Evolutionary conservation across 2,113 vertebrate genomes (phyloP), one percentile per base, ranked within the genome.

Genomic region (Poeciliopsis turrubarensis): DNA sequence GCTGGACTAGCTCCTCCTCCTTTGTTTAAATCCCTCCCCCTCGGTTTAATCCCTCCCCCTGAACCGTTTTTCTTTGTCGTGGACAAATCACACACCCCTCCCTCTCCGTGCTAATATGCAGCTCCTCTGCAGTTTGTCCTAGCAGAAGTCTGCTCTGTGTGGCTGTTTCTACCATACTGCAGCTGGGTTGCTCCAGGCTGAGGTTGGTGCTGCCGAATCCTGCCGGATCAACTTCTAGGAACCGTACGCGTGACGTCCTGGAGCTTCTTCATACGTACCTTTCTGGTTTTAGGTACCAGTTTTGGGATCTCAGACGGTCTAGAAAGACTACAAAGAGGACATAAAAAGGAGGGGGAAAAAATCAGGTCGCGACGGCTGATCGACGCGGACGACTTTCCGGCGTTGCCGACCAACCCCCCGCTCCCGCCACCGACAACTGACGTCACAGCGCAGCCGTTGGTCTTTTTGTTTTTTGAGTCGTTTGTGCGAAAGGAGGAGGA

Each of bases 401-500:
- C 70, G 60, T 71, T 57, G 7, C 51, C 51, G 25, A n/a, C 25
- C 51, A n/a, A 57, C 73, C 22, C 68, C 68, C 57, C 44, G 87
- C 71, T 81, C 77, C 78, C 68, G 9, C 80, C 67, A 12, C 77
- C 75, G 34, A 67, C 82, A 30, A 47, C 57, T 84, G 82, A 88
- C 85, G 73, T 75, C 62, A 66, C 72, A 3, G 13, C n/a, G 8
- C 65, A 68, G 22, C 54, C 29, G n/a, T 65, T 77, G 54, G 30
- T 72, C 63, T 65, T 65, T 57, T 64, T 31, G 12, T 66, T 61
- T 37, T 29, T 31, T 64, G n/a, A 75, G 19, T 19, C 37, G 26
- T 62, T 51, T 22, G 32, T 7, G 30, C 65, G 70, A 89, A 84
- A 92, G 76, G 87, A 91, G 93, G 92, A 86, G 89, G 92, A 93